These are phyloP conservation scores for Enchytraeus crypticus DNA, from an alignment of 2,888 invertebrate genomes.

Conservation along the genomic window DNA sequence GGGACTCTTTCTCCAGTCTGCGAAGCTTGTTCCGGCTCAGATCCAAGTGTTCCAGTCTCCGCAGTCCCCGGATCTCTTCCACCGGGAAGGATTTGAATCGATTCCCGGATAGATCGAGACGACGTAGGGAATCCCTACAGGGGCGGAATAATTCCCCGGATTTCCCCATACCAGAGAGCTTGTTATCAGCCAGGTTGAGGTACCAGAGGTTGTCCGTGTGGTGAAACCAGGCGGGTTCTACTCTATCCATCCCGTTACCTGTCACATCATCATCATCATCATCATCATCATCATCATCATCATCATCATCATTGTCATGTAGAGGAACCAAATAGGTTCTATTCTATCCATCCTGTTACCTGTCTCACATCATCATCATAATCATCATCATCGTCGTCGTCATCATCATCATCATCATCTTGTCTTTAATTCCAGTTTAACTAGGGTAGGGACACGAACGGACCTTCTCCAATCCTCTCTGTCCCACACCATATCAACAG, in stretches of 20 bases:
- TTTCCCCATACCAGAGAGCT: slow-evolving; percentile 6
- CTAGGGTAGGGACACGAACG: too few relatives aligned
- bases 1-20: slow-evolving; percentile 5
- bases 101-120: slow-evolving; percentile 17
- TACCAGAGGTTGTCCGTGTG: slow-evolving; percentile 9
- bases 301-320: too few relatives aligned
- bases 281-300: too few relatives aligned
- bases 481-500: too few relatives aligned
- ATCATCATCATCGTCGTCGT: too few relatives aligned
- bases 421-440: too few relatives aligned
- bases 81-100: slow-evolving; percentile 8
- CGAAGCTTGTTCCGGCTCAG: slow-evolving; percentile 15
- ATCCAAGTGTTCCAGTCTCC: slow-evolving; percentile 12
- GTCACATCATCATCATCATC: too few relatives aligned
- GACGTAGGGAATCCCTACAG: slow-evolving; percentile 9
- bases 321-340: too few relatives aligned
- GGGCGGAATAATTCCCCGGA: slow-evolving; percentile 8
- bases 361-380: too few relatives aligned
- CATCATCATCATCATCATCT: too few relatives aligned
- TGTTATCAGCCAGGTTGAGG: slow-evolving; percentile 20
- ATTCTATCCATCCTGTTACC: too few relatives aligned
- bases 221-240: slow-evolving; percentile 14
- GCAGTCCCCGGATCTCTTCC: slow-evolving; percentile 3
- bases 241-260: neutral
- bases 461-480: too few relatives aligned